Conservation (phyloP, 2,888 invertebrate species). For the Drosophila fulvimacula region DNA sequence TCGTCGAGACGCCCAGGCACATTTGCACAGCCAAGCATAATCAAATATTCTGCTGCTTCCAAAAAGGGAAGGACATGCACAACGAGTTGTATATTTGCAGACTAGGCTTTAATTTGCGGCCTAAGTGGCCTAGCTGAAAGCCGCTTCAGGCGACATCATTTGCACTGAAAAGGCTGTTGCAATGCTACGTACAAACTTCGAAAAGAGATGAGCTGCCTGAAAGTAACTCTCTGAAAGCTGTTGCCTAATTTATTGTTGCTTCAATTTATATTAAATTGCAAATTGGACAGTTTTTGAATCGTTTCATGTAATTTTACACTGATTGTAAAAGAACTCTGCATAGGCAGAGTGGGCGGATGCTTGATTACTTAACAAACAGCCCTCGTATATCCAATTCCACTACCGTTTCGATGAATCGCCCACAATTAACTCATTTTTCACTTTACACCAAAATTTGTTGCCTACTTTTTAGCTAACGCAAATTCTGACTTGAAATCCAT, state of each 20-base stretch:
- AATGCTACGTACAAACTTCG: conserved; percentile 11
- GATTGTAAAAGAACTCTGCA: conserved; percentile 6
- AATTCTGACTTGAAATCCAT: neutral
- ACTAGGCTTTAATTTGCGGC: conserved; percentile 53
- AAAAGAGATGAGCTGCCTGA: conserved; percentile 29
- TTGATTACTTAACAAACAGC: conserved; percentile 33
- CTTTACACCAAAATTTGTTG: conserved; percentile 29
- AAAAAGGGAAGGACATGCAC: conserved; percentile 22
- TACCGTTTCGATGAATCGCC: conserved; percentile 44
- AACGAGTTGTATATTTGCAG: conserved; percentile 26
- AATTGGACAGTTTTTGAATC: conserved; percentile 43
- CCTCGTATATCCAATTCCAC: conserved; percentile 25
- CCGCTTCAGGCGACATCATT: conserved; percentile 39
- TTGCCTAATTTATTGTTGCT: conserved; percentile 41
- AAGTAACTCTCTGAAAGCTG: conserved; percentile 8
- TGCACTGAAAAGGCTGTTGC: conserved; percentile 23
- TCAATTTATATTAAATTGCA: conserved; percentile 48
- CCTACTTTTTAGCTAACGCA: conserved; percentile 26
- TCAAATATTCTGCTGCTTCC: conserved; percentile 44
- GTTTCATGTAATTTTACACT: conserved; percentile 23
- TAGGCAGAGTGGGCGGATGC: conserved; percentile 2
- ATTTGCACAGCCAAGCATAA: conserved; percentile 42
- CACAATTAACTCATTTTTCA: conserved; percentile 51
- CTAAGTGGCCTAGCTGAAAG: conserved; percentile 47
- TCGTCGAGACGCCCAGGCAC: conserved; percentile 49